Evolutionary conservation across 2,888 invertebrate species (phyloP).

Genomic region (Drosophila quinaria): DNA sequence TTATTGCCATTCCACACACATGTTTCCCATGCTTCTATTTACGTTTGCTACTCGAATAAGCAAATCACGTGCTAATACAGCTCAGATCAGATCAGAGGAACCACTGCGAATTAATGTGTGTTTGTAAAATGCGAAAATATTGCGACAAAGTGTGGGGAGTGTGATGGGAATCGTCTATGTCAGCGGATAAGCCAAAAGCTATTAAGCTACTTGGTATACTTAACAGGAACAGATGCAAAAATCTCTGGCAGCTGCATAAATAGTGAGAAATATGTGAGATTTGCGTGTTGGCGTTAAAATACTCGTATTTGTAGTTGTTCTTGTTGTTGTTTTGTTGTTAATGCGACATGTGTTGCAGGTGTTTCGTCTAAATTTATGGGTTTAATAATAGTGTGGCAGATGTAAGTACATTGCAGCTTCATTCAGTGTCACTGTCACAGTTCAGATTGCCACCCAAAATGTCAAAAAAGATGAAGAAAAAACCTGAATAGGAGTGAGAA

Average conservation of each 20-base stretch:
- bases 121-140: conserved; percentile 56
- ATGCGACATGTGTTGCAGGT: conserved; percentile 65
- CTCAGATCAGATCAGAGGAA: conserved; percentile 50
- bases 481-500: neutral
- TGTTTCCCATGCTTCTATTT: neutral
- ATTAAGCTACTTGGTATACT: conserved; percentile 54
- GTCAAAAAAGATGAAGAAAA: conserved; percentile 3
- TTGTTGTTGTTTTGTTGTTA: conserved; percentile 22
- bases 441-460: conserved; percentile 31
- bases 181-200: conserved; percentile 58
- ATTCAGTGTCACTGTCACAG: conserved; percentile 42
- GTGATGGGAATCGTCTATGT: conserved; percentile 19
- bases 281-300: conserved; percentile 40
- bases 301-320: neutral
- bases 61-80: conserved; percentile 70
- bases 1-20: neutral
- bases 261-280: conserved; percentile 48
- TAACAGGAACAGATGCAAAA: conserved; percentile 60
- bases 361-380: conserved; percentile 60
- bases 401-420: conserved; percentile 33
- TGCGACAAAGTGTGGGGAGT: conserved; percentile 10
- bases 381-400: conserved; percentile 66
- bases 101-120: conserved; percentile 57
- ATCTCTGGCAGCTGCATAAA: conserved; percentile 50
- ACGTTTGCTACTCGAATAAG: conserved; percentile 48